These are phyloP conservation scores for Ellobium chinense DNA, from an alignment of 2,888 invertebrate species.

Conservation along the genomic window DNA sequence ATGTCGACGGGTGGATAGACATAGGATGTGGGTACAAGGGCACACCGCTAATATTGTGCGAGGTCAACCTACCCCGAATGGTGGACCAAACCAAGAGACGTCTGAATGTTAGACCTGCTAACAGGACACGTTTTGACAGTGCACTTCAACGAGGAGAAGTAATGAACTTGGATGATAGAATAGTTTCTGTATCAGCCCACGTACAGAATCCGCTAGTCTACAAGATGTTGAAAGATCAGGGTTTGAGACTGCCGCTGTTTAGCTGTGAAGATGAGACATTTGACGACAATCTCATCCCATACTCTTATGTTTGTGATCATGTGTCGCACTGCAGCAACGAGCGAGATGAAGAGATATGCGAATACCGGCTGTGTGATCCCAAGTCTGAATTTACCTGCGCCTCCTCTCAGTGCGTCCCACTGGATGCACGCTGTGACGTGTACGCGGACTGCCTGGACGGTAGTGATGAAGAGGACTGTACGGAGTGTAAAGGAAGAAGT, in stretches of 20 bases:
- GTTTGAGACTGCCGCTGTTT: neutral
- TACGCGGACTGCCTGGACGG: slow-evolving; percentile 15
- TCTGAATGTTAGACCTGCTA: neutral
- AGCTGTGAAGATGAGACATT: neutral
- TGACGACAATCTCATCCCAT: neutral
- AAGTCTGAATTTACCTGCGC: neutral
- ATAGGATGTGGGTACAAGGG: neutral
- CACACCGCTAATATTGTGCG: neutral
- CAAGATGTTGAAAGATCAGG: no score
- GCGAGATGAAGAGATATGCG: slow-evolving; percentile 3
- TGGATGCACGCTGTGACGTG: slow-evolving; percentile 12
- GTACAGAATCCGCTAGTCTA: no score
- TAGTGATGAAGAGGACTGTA: slow-evolving; percentile 8
- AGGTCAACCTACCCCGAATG: neutral
- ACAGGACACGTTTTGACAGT: no score
- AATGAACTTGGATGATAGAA: no score
- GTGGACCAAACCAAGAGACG: neutral
- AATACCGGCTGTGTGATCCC: neutral
- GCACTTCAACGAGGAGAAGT: no score
- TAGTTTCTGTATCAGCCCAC: no score
- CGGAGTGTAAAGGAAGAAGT: neutral
- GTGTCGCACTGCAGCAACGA: neutral
- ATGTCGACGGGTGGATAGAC: neutral
- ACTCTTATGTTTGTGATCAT: slow-evolving; percentile 19
- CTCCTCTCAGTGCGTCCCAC: slow-evolving; percentile 21